These are phyloP conservation scores for Eustalomyia histrio DNA, from an alignment of 2,888 invertebrate species.

Conservation along the genomic window DNA sequence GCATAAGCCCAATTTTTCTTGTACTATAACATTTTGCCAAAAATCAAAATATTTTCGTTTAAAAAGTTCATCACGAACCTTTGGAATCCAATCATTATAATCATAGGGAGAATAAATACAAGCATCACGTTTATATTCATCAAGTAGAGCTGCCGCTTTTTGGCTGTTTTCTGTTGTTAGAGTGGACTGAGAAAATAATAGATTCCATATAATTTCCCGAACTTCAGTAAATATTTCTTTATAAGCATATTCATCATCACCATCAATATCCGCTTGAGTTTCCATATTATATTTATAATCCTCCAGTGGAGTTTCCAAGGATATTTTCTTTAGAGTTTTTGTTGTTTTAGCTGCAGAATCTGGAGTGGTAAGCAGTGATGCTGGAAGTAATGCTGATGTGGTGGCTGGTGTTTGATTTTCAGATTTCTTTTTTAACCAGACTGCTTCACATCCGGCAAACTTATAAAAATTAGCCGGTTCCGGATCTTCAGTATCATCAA, in stretches of 20 bases:
- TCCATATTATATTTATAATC: constrained; percentile 69
- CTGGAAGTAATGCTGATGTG: background rate
- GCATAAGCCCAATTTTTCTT: constrained; percentile 73
- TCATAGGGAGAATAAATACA: constrained; percentile 72
- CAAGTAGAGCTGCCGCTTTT: constrained; percentile 70
- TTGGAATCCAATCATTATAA: constrained; percentile 76
- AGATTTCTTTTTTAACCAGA: constrained; percentile 31
- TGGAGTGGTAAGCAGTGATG: background rate
- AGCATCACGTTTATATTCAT: constrained; percentile 78
- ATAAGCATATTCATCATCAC: constrained; percentile 68
- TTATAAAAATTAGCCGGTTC: constrained; percentile 73
- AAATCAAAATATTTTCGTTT: constrained; percentile 71
- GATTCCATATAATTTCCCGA: constrained; percentile 65
- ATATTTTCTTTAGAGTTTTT: constrained; percentile 36
- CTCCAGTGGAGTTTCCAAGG: constrained; percentile 46
- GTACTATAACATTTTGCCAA: constrained; percentile 73
- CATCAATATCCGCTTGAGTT: constrained; percentile 67
- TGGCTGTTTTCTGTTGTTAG: constrained; percentile 41
- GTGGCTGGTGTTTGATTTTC: background rate
- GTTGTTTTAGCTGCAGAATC: constrained; percentile 1
- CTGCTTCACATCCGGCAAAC: constrained; percentile 63
- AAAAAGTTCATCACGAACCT: constrained; percentile 73
- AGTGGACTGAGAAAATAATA: constrained; percentile 63
- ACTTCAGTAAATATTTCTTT: constrained; percentile 51
- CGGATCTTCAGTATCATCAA: constrained; percentile 70